Conservation (phyloP, 64 coral and sea anemone species). For the Montipora sp. region DNA sequence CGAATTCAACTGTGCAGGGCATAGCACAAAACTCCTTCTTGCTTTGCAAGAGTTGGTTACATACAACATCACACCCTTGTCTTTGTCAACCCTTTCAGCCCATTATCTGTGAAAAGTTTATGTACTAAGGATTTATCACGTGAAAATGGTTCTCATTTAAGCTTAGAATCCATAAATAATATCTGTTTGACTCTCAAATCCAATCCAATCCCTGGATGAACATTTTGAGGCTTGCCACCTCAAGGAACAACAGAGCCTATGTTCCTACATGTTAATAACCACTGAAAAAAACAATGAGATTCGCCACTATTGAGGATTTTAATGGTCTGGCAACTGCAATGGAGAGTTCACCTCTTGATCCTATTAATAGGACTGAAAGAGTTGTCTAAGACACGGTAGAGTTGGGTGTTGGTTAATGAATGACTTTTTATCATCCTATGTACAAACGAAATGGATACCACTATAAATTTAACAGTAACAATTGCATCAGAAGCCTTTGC, state of each 20-base stretch:
- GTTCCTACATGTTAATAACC: no score
- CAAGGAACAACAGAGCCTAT: no score
- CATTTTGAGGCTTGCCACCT: no score
- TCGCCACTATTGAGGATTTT: no score
- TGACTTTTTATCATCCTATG: not conserved
- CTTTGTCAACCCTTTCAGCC: not conserved
- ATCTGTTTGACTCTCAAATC: no score
- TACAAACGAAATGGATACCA: slow-evolving; percentile 34
- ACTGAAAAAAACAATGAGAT: no score
- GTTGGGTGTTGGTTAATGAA: not conserved
- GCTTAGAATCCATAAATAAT: no score
- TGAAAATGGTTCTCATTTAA: no score
- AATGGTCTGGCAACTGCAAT: no score
- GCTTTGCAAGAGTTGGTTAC: slow-evolving; percentile 44
- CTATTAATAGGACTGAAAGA: not conserved
- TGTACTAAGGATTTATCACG: no score
- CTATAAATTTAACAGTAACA: not conserved
- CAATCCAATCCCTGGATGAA: no score
- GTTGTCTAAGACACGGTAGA: not conserved
- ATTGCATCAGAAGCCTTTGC: not conserved
- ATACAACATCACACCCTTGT: not conserved
- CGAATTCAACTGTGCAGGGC: slow-evolving; percentile 2
- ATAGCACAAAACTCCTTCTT: slow-evolving; percentile 36
- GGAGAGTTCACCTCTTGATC: no score
- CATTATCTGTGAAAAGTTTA: not conserved